Evolutionary conservation across 1,140 invertebrate species (phyloP), one percentile per base, ranked within the genome.

Genomic region (Liolophura sinensis): DNA sequence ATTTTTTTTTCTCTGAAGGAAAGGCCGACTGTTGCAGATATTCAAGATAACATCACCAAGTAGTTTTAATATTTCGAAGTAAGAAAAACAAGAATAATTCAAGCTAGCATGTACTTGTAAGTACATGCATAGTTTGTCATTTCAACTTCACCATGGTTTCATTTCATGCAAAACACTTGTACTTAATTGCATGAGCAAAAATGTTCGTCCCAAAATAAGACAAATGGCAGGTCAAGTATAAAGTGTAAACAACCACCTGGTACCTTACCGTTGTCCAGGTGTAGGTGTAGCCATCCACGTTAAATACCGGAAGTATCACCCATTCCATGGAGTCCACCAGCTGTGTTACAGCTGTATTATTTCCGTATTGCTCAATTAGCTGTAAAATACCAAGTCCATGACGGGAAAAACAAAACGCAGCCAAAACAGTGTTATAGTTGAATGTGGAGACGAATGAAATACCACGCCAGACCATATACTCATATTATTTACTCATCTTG

Each of bases 211-310:
- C n/a, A n/a, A n/a, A n/a, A n/a, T n/a, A n/a, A n/a, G n/a, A n/a
- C n/a, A n/a, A n/a, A n/a, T n/a, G n/a, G n/a, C n/a, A n/a, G n/a
- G n/a, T n/a, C n/a, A n/a, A n/a, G n/a, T n/a, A n/a, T n/a, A n/a
- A n/a, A n/a, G n/a, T n/a, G n/a, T 5, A n/a, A 46, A 27, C n/a
- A 46, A 18, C 4, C 1, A 18, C 18, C 12, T 25, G 50, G 14
- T 27, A 18, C 48, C 46, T 69, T 65, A 77, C 78, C 31, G 57
- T 70, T 14, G 61, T 74, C 73, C 83, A 74, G 11, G 78, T 79
- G 64, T 78, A 84, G 51, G 75, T 75, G 60, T 85, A 85, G 16
- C 84, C 84, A 70, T 86, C 85, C 6, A 84, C 81, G 75, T 86
- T 86, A 4, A 83, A 74, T 0, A 85, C 75, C 15, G 85, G 85